Conservation (phyloP, 2,113 vertebrate genomes). For the Pao palembangensis region DNA sequence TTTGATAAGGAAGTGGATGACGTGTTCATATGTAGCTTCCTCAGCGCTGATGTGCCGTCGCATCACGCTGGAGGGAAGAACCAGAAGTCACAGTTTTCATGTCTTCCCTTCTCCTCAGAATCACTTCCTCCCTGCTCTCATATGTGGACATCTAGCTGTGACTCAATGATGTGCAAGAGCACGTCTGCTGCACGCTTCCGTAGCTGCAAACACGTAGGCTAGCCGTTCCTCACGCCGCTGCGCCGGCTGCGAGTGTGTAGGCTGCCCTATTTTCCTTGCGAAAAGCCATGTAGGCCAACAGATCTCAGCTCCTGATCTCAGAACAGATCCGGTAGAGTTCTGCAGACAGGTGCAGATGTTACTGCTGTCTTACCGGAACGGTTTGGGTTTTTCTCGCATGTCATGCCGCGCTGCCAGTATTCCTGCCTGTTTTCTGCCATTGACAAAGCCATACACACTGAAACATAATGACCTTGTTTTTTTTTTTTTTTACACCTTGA, state of each 20-base stretch:
- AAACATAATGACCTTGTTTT: conserved; percentile 9
- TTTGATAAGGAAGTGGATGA: not conserved
- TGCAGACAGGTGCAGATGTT: no score
- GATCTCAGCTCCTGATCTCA: conserved; percentile 19
- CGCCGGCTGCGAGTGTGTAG: conserved; percentile 29
- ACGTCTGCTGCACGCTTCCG: conserved; percentile 25
- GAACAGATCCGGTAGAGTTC: no score
- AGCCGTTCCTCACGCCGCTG: conserved; percentile 34
- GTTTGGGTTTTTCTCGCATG: no score
- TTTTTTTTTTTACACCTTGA: conserved; percentile 34
- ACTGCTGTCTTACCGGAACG: no score
- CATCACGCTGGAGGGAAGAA: not conserved
- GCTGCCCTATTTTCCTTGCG: conserved; percentile 56
- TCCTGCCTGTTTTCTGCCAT: not conserved
- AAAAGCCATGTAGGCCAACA: conserved; percentile 61
- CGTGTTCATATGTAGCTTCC: not conserved
- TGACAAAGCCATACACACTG: not conserved
- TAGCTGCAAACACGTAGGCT: conserved; percentile 30
- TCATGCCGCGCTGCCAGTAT: no score
- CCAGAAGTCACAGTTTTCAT: not conserved
- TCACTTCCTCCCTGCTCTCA: conserved; percentile 16
- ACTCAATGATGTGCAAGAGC: conserved; percentile 16
- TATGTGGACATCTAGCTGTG: conserved; percentile 22
- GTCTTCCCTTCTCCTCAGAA: not conserved
- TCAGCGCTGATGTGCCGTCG: not conserved